Evolutionary conservation across 2,113 vertebrate species (phyloP).

Genomic region (Parotia lawesii): DNA sequence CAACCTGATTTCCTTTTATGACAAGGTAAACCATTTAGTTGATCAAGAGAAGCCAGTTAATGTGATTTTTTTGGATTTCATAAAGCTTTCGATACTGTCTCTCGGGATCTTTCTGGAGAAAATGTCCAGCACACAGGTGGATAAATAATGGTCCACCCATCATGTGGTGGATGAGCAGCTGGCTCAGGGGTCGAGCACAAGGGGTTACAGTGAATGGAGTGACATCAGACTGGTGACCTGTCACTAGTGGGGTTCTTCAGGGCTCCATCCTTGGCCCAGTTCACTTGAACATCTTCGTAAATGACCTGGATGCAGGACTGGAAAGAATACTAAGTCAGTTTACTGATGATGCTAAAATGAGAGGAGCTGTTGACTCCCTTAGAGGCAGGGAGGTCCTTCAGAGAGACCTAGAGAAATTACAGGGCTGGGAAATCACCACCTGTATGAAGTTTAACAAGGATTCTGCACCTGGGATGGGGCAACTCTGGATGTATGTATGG

Average conservation of each 20-base stretch:
- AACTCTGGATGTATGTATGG: neutral
- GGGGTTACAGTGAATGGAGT: no score
- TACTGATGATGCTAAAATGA: neutral
- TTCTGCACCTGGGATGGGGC: neutral
- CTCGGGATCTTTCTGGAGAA: neutral
- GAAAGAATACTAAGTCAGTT: neutral
- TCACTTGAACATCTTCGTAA: neutral
- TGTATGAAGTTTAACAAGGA: neutral
- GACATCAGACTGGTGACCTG: neutral
- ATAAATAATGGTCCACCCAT: no score
- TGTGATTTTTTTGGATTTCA: neutral
- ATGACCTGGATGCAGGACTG: neutral
- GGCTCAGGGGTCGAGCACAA: neutral
- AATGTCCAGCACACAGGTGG: neutral
- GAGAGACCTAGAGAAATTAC: neutral
- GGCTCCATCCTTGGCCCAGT: fast-evolving
- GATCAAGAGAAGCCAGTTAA: neutral
- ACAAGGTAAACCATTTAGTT: fast-evolving
- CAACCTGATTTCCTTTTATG: neutral
- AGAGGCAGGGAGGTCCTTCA: neutral
- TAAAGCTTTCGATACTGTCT: neutral
- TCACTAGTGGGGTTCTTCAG: neutral
- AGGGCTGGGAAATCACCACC: neutral
- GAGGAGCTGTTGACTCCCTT: fast-evolving
- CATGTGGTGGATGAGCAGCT: neutral